Conservation (phyloP, 2,888 invertebrate species). For the Philhelius pedissequus region DNA sequence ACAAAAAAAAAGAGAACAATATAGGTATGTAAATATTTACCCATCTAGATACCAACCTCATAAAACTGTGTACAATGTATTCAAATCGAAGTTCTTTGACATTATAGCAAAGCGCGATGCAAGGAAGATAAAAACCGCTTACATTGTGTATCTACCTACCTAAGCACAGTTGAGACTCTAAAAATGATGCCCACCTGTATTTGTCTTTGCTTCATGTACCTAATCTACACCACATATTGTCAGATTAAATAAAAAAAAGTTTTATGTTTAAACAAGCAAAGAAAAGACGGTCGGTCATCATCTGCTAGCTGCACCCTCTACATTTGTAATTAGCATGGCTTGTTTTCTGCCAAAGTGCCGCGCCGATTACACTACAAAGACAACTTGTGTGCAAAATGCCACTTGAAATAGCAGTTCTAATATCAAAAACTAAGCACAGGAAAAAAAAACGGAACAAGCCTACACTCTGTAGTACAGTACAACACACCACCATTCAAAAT, state of each 20-base stretch:
- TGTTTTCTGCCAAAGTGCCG: slow-evolving; percentile 35
- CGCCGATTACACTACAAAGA: slow-evolving; percentile 38
- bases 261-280: slow-evolving; percentile 20
- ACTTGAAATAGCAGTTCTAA: slow-evolving; percentile 43
- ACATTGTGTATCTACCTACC: not conserved
- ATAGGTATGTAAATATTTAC: too few species aligned
- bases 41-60: too few species aligned
- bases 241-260: slow-evolving; percentile 16
- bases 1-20: too few species aligned
- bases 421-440: not conserved
- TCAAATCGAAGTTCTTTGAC: not conserved
- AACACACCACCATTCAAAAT: slow-evolving; percentile 53
- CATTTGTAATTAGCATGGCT: slow-evolving; percentile 62
- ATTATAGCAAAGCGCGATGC: not conserved
- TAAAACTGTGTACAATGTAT: too few species aligned
- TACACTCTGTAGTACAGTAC: not conserved
- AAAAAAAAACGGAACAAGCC: slow-evolving; percentile 51
- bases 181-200: slow-evolving; percentile 32
- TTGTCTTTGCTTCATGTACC: not conserved
- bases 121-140: not conserved
- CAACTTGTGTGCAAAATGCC: slow-evolving; percentile 54
- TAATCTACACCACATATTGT: not conserved
- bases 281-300: slow-evolving; percentile 27
- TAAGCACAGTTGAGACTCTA: not conserved
- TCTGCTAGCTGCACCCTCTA: slow-evolving; percentile 59